Conservation (phyloP, 2,888 invertebrate genomes). For the Halictus ligatus region DNA sequence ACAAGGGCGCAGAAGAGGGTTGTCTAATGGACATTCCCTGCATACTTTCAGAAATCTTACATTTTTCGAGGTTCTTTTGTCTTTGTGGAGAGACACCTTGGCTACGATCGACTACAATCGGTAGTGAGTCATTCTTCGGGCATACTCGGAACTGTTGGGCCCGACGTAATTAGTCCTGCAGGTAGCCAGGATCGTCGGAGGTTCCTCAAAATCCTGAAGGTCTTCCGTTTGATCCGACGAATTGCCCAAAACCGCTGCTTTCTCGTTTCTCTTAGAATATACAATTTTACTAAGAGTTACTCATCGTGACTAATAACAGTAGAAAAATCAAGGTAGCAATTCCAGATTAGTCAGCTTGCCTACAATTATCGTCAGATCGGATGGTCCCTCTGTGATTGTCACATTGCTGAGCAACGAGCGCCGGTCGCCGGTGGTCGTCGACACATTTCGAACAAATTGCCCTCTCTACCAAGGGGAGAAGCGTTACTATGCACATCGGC, state of each 20-base stretch:
- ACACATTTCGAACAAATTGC: background rate
- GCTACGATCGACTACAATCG: slow-evolving; percentile 33
- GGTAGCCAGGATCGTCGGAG: slow-evolving; percentile 52
- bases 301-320: background rate
- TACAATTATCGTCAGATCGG: background rate
- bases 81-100: background rate
- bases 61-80: background rate
- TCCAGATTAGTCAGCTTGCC: background rate
- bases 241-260: background rate
- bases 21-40: slow-evolving; percentile 70
- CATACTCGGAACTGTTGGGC: slow-evolving; percentile 31
- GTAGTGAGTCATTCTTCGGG: slow-evolving; percentile 46
- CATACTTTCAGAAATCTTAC: slow-evolving; percentile 42
- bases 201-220: slow-evolving; percentile 44
- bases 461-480: background rate
- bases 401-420: slow-evolving; percentile 13
- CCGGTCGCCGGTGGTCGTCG: background rate
- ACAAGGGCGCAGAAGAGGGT: slow-evolving; percentile 12
- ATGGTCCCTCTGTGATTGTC: background rate
- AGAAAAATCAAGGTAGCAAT: background rate
- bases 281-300: background rate
- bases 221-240: slow-evolving; percentile 21
- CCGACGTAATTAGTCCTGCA: slow-evolving; percentile 62
- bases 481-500: background rate
- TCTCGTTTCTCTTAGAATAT: background rate